Evolutionary conservation across 2,797 vertebrate genomes (phyloP).

Genomic region (Simalia tracyae): DNA sequence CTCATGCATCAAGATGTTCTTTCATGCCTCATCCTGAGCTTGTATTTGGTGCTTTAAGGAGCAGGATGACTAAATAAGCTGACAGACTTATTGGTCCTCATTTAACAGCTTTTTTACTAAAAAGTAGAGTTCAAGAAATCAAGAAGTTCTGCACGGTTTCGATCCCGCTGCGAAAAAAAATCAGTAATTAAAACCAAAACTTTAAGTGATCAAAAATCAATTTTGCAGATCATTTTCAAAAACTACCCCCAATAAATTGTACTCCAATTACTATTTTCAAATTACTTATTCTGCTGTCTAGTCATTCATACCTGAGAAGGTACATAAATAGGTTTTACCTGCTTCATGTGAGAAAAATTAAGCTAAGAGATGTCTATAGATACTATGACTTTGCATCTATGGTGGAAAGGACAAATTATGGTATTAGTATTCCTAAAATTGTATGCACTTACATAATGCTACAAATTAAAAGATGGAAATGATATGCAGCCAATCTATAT

Average conservation of each 20-base stretch:
- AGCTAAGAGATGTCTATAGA: background rate
- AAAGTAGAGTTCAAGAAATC: constrained; percentile 89
- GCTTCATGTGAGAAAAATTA: background rate
- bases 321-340: background rate
- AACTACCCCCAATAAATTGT: background rate
- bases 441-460: background rate
- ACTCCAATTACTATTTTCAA: background rate
- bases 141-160: constrained; percentile 86
- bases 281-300: background rate
- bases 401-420: background rate
- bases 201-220: background rate
- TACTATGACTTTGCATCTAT: background rate
- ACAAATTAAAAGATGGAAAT: background rate
- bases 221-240: background rate
- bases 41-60: constrained; percentile 45
- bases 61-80: constrained; percentile 27
- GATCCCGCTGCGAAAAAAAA: constrained; percentile 77
- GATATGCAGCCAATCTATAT: background rate
- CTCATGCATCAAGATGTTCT: constrained; percentile 19
- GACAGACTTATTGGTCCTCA: constrained; percentile 34
- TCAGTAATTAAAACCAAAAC: constrained; percentile 12
- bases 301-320: background rate
- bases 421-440: background rate
- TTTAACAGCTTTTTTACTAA: constrained; percentile 64
- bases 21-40: constrained; percentile 50